Conservation (phyloP, 2,797 vertebrate species). For the Nannoperca australis region DNA sequence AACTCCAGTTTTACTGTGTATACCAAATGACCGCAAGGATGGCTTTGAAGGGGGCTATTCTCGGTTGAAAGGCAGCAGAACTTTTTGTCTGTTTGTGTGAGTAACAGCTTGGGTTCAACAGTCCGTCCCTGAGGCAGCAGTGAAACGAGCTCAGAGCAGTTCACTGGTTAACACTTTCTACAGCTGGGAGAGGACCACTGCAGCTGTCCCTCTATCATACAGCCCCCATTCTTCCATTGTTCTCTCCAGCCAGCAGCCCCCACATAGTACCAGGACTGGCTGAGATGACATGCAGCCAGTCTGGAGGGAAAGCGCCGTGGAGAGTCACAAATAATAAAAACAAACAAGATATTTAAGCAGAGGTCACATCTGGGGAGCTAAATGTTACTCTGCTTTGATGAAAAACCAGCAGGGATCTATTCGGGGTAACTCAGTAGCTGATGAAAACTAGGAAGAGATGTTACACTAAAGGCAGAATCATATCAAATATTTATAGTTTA, state of each 20-base stretch:
- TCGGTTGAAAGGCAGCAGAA: slow-evolving; percentile 27
- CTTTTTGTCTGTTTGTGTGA: slow-evolving; percentile 42
- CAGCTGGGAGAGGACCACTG: slow-evolving; percentile 60
- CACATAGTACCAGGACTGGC: slow-evolving; percentile 40
- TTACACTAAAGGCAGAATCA: slow-evolving; percentile 13
- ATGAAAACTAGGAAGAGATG: slow-evolving; percentile 34
- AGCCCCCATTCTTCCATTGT: slow-evolving; percentile 56
- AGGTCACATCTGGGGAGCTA: slow-evolving; percentile 71
- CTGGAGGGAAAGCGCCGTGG: slow-evolving; percentile 47
- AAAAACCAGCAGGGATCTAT: slow-evolving; percentile 56
- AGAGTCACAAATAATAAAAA: slow-evolving; percentile 75
- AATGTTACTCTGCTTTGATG: slow-evolving; percentile 72
- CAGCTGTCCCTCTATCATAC: slow-evolving; percentile 69
- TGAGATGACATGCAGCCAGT: slow-evolving; percentile 56
- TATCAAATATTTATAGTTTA: slow-evolving; percentile 47
- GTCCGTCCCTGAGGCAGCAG: slow-evolving; percentile 54
- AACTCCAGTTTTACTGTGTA: neutral
- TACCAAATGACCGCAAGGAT: slow-evolving; percentile 11
- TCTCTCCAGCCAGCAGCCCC: slow-evolving; percentile 51
- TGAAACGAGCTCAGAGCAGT: slow-evolving; percentile 62
- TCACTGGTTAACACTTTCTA: slow-evolving; percentile 67
- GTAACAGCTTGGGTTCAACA: slow-evolving; percentile 67
- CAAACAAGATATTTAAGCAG: slow-evolving; percentile 64
- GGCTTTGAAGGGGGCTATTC: slow-evolving; percentile 34
- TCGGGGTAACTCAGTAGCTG: slow-evolving; percentile 16